phyloP scores from a whole-genome alignment of 2,797 vertebrate species.

The Rhinichthys osculus region DNA sequence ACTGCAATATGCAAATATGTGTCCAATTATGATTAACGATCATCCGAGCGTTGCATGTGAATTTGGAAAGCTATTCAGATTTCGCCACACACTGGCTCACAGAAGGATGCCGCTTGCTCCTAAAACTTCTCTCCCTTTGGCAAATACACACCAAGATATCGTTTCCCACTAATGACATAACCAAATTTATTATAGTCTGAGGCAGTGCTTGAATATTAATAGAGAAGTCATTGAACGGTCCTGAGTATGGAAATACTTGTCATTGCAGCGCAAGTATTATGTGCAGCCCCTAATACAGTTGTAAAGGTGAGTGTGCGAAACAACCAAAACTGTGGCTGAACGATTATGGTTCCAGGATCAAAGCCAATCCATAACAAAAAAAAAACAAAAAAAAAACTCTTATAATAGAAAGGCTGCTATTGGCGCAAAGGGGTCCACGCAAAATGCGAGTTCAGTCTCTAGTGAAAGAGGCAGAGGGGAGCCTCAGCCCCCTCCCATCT shows the following conservation, averaged over 20 bases:
- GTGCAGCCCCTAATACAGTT: neutral
- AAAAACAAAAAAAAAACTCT: neutral
- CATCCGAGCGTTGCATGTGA: conserved; percentile 50
- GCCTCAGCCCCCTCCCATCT: neutral
- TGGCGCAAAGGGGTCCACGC: neutral
- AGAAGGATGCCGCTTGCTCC: conserved; percentile 15
- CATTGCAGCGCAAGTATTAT: neutral
- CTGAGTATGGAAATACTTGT: neutral
- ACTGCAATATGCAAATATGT: conserved; percentile 65
- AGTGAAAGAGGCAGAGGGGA: conserved; percentile 27
- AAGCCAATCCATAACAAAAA: neutral
- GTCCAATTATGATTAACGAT: conserved; percentile 55
- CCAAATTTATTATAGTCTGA: conserved; percentile 37
- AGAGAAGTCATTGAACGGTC: conserved; percentile 20
- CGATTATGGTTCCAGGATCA: conserved; percentile 7
- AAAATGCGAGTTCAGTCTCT: neutral
- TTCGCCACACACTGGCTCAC: conserved; percentile 7
- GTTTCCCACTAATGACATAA: conserved; percentile 32
- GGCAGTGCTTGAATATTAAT: conserved; percentile 41
- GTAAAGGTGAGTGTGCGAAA: neutral
- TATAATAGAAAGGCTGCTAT: neutral
- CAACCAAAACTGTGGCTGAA: neutral
- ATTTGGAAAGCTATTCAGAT: conserved; percentile 50
- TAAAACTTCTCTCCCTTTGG: conserved; percentile 9
- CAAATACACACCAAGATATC: conserved; percentile 32